Evolutionary conservation across 2,113 vertebrate species (phyloP).

Genomic region (Osmerus eperlanus): DNA sequence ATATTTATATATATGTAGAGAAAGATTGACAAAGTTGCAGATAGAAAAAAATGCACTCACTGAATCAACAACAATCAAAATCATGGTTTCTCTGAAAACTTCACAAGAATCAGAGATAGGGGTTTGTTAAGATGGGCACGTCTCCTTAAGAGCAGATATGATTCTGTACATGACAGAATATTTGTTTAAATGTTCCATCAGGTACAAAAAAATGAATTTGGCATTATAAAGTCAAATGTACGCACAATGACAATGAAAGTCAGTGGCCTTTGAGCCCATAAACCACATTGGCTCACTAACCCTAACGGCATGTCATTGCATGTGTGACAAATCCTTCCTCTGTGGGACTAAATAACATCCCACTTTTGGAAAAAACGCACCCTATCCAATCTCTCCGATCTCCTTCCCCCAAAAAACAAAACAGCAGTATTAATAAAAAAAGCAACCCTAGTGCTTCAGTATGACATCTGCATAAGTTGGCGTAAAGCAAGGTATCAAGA

Average conservation of each 20-base stretch:
- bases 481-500: slow-evolving; percentile 22
- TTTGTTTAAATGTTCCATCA: background rate
- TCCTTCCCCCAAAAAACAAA: background rate
- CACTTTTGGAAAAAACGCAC: background rate
- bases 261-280: too few species aligned
- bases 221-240: background rate
- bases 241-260: background rate
- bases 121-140: background rate
- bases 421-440: background rate
- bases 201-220: background rate
- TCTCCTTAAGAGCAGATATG: background rate
- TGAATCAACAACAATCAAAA: slow-evolving; percentile 22
- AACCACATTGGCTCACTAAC: too few species aligned
- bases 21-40: slow-evolving; percentile 38
- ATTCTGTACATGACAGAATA: background rate
- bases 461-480: slow-evolving; percentile 19
- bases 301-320: background rate
- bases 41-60: slow-evolving; percentile 24
- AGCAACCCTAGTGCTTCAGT: slow-evolving; percentile 17
- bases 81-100: slow-evolving; percentile 22
- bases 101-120: slow-evolving; percentile 2
- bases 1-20: slow-evolving; percentile 36
- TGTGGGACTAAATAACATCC: background rate
- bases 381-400: background rate
- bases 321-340: too few species aligned